Evolutionary conservation across 1,140 invertebrate species (phyloP), one percentile per base, ranked within the genome.

Genomic region (Cydia pomonella): DNA sequence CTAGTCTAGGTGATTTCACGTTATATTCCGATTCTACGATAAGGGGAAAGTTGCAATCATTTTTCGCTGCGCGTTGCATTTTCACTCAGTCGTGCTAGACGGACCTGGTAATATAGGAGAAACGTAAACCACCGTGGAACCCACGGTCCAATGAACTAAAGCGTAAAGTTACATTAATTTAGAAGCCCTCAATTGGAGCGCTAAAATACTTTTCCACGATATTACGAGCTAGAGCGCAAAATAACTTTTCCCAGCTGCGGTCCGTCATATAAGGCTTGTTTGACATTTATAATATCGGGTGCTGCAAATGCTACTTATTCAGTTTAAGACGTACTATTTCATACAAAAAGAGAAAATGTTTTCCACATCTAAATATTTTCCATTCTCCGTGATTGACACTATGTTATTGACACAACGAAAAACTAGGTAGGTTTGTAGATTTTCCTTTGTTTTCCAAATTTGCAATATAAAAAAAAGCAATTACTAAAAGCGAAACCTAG

Each of bases 61-160:
- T 74, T 74, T 74, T 74, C 25, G 73, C 47, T 74, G 29, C 73
- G 63, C 73, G 73, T 74, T 59, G 73, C 62, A 74, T 74, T 74
- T 73, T 33, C 33, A 74, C 38, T 33, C 73, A 18, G 73, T 74
- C 73, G 73, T 74, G 73, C 62, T 23, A 74, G 73, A 3, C 59
- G 62, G 18, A 10, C 18, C 73, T 27, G 73, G 66, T 74, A 74
- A 66, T 66, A 38, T 33, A 25, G 25, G 18, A 47, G 73, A 73
- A 73, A 62, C 73, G n/a, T 66, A 29, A 66, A 74, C 50, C 59
- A 50, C 38, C 13, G 73, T 12, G 7, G 16, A 33, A 33, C 41
- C 47, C 50, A 73, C 50, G 63, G 59, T 74, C 59, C 73, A 66
- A 63, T 74, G 27, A 64, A 18, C 63, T 38, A 64, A 62, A 53